These are phyloP conservation scores for Zaprionus vittiger DNA, from an alignment of 1,140 invertebrate genomes.

Conservation along the genomic window DNA sequence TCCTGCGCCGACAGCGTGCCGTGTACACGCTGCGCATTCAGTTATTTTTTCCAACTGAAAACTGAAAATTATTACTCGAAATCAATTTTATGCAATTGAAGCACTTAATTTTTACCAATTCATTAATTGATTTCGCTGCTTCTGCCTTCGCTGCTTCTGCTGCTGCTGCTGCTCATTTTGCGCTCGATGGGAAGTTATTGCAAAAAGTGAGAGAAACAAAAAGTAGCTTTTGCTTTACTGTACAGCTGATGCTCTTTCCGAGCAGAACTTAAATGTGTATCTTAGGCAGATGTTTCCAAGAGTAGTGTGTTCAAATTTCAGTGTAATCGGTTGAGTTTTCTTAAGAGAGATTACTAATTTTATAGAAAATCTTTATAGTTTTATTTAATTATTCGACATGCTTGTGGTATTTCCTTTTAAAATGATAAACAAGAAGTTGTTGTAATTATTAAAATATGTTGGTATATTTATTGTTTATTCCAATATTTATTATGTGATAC, in stretches of 20 bases:
- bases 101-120: constrained; percentile 82
- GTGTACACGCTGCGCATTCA: constrained; percentile 9
- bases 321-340: background rate
- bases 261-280: background rate
- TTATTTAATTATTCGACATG: too few relatives aligned
- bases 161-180: constrained; percentile 51
- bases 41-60: constrained; percentile 43
- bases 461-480: background rate
- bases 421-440: too few relatives aligned
- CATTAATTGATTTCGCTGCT: constrained; percentile 79
- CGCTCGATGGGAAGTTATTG: constrained; percentile 55
- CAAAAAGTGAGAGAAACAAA: constrained; percentile 29
- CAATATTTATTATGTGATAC: too few relatives aligned
- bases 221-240: background rate
- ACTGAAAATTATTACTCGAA: constrained; percentile 79
- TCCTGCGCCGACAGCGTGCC: background rate
- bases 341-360: too few relatives aligned
- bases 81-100: constrained; percentile 82
- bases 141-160: constrained; percentile 24
- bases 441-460: too few relatives aligned
- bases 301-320: background rate
- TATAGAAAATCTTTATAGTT: too few relatives aligned
- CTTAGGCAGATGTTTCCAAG: background rate
- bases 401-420: too few relatives aligned
- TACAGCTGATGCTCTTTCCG: constrained; percentile 35